Conservation (phyloP, 1,140 invertebrate genomes). For the Drosophila bocqueti region DNA sequence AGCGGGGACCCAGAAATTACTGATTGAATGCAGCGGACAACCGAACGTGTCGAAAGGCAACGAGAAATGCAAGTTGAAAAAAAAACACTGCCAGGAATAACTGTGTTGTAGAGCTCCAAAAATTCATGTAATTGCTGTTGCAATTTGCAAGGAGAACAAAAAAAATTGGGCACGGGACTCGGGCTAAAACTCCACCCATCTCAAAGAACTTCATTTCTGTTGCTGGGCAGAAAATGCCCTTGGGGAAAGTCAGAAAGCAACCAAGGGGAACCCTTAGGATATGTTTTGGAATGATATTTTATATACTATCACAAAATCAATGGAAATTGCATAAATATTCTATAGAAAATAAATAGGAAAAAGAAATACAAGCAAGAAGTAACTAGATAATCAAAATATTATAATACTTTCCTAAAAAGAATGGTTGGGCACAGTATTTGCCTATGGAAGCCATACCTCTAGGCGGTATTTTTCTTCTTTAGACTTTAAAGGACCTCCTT, state of each 20-base stretch:
- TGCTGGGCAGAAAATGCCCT: conserved; percentile 47
- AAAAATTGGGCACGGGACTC: conserved; percentile 32
- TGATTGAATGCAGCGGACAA: conserved; percentile 65
- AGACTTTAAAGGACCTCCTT: too few species aligned
- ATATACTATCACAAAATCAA: too few species aligned
- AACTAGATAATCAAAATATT: too few species aligned
- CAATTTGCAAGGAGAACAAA: conserved; percentile 52
- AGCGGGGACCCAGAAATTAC: conserved; percentile 54
- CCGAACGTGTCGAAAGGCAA: conserved; percentile 52
- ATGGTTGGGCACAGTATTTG: too few species aligned
- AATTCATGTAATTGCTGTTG: conserved; percentile 73
- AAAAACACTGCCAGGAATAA: conserved; percentile 30
- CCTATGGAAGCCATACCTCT: too few species aligned
- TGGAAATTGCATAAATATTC: background rate
- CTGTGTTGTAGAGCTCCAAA: conserved; percentile 57
- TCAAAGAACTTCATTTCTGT: conserved; percentile 1
- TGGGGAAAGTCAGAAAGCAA: conserved; percentile 59
- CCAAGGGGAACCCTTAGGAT: background rate
- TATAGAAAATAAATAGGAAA: background rate
- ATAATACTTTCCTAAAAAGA: too few species aligned
- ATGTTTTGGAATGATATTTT: background rate
- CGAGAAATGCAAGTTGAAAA: background rate
- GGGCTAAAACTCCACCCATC: conserved; percentile 26
- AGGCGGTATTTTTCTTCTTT: too few species aligned
- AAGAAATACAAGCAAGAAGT: fast-evolving